phyloP scores from a whole-genome alignment of 2,888 invertebrate species.

The Sarcophaga caerulescens region DNA sequence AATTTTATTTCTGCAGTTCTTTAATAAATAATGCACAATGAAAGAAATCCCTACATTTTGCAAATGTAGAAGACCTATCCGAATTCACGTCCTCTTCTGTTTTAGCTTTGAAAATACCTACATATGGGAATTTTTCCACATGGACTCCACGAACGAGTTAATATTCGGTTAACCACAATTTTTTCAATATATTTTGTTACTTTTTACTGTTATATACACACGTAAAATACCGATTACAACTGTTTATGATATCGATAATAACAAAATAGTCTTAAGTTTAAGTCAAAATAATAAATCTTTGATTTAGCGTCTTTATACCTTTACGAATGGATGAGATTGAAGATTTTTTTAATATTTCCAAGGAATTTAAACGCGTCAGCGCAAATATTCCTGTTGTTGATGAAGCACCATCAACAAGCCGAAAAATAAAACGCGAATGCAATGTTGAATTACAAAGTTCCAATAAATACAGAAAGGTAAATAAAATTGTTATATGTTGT shows the following conservation, averaged over 20 bases:
- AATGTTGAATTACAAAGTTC: slow-evolving; percentile 71
- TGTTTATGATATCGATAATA: neutral
- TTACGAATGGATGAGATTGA: slow-evolving; percentile 77
- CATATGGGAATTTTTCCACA: too few relatives aligned
- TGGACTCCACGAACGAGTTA: too few relatives aligned
- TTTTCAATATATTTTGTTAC: neutral
- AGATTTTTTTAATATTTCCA: slow-evolving; percentile 79
- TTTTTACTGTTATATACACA: neutral
- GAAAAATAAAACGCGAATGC: slow-evolving; percentile 73
- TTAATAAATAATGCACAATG: too few relatives aligned
- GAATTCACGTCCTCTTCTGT: too few relatives aligned
- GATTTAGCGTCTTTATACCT: too few relatives aligned
- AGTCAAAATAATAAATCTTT: too few relatives aligned
- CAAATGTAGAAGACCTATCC: too few relatives aligned
- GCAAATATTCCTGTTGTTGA: slow-evolving; percentile 63
- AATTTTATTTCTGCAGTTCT: too few relatives aligned
- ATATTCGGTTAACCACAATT: too few relatives aligned
- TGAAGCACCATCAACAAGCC: slow-evolving; percentile 60
- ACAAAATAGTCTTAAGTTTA: too few relatives aligned
- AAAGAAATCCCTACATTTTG: too few relatives aligned
- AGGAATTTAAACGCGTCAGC: slow-evolving; percentile 75
- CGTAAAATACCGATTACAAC: neutral
- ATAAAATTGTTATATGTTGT: neutral
- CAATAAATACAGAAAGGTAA: slow-evolving; percentile 54
- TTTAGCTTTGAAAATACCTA: too few relatives aligned